Evolutionary conservation across 2,888 invertebrate genomes (phyloP).

Genomic region (Rhaphigaster nebulosa): DNA sequence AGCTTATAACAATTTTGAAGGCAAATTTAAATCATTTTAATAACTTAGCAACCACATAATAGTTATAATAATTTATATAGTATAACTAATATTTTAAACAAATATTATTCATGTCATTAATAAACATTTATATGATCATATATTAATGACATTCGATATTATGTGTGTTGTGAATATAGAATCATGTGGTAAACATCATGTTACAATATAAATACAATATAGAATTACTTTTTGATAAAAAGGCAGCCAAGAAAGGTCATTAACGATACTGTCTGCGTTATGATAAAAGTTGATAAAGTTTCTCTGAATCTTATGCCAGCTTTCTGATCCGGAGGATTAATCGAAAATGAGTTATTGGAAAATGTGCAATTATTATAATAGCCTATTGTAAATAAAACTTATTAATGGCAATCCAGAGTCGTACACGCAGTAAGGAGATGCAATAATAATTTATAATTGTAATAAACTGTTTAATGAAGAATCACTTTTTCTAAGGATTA

Average conservation of each 20-base stretch:
- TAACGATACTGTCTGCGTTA: not conserved
- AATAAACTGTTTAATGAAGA: not conserved
- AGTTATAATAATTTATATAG: not conserved
- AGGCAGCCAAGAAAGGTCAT: not conserved
- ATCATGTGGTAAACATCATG: not conserved
- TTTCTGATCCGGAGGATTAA: not conserved
- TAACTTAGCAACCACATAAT: not conserved
- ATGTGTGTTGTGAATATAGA: not conserved
- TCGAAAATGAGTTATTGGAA: not conserved
- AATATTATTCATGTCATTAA: not conserved
- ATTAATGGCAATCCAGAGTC: constrained; percentile 40
- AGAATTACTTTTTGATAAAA: not conserved
- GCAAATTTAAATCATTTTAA: not conserved
- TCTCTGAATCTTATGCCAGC: not conserved
- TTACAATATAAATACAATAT: not conserved
- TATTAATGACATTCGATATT: not conserved
- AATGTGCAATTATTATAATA: constrained; percentile 12
- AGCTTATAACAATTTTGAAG: not conserved
- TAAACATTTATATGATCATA: not conserved
- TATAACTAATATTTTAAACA: not conserved
- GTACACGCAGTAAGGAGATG: constrained; percentile 17
- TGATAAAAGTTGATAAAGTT: not conserved
- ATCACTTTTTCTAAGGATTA: not conserved
- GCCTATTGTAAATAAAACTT: not conserved
- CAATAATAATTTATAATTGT: not conserved